A percentile compares a stretch with the other conserved stretches of the same genome.
Evolutionary conservation across 1,140 invertebrate species (phyloP).

Genomic region (Laupala kohalensis): DNA sequence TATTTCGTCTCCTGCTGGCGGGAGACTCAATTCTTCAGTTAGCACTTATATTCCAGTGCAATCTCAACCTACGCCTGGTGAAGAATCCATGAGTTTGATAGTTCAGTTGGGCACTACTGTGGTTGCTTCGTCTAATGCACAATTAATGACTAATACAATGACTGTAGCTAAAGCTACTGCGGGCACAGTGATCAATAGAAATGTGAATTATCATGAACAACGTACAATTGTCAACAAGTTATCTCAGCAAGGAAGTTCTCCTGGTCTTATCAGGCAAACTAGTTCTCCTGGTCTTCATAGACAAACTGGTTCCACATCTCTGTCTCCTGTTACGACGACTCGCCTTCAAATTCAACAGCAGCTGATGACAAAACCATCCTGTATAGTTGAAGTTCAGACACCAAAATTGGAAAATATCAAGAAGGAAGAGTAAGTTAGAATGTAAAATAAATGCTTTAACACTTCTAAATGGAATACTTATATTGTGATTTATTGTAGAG

Average conservation of each 20-base stretch:
- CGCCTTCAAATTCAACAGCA: not conserved
- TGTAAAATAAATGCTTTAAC: not conserved
- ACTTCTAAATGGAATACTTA: not conserved
- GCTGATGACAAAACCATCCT: not conserved
- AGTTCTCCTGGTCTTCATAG: not conserved
- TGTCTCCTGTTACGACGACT: not conserved
- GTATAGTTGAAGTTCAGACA: not conserved
- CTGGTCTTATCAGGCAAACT: not conserved
- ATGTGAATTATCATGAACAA: not conserved
- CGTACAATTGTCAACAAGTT: not conserved
- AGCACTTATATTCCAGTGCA: conserved; percentile 8
- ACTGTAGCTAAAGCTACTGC: conserved; percentile 1
- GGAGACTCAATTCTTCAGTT: conserved; percentile 1
- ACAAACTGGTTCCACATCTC: not conserved
- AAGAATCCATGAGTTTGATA: conserved; percentile 9
- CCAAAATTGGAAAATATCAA: not conserved
- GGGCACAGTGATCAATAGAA: not conserved
- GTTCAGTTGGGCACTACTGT: conserved; percentile 11
- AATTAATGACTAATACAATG: not conserved
- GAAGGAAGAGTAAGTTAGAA: conserved; percentile 1
- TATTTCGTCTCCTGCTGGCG: conserved; percentile 1
- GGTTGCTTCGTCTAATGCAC: conserved; percentile 1
- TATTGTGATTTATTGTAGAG: conserved; percentile 4
- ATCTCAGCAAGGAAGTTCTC: not conserved
- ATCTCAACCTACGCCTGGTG: not conserved